Percentiles rank a stretch among this genome's conserved stretches.
phyloP scores from a whole-genome alignment of 2,888 invertebrate species.

The Nephrotoma flavescens region DNA sequence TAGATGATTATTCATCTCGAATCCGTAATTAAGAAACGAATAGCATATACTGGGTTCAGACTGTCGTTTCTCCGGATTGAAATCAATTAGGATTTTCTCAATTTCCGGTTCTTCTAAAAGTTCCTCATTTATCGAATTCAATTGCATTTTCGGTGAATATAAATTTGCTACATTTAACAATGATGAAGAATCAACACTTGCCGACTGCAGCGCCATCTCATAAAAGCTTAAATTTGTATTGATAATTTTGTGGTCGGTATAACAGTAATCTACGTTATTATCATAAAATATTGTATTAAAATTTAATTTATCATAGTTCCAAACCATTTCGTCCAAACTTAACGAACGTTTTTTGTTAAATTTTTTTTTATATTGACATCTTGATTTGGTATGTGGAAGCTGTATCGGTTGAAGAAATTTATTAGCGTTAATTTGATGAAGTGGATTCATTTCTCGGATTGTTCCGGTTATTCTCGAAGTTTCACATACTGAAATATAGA shows the following conservation, averaged over 20 bases:
- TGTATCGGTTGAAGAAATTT: background rate
- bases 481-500: background rate
- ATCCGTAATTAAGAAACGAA: background rate
- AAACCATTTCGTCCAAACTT: background rate
- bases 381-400: background rate
- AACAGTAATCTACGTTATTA: background rate
- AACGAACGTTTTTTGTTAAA: background rate
- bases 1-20: background rate
- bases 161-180: background rate
- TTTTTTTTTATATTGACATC: background rate
- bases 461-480: background rate
- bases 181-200: background rate
- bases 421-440: background rate
- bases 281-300: background rate
- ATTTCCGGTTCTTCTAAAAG: background rate
- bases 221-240: constrained; percentile 1
- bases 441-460: background rate
- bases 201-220: background rate
- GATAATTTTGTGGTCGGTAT: background rate
- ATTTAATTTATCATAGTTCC: background rate
- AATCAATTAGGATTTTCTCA: background rate
- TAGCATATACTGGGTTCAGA: background rate
- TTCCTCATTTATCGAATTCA: background rate
- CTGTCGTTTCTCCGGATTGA: background rate
- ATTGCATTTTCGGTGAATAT: background rate